phyloP scores from a whole-genome alignment of 1,140 invertebrate genomes.

The Pteromalus puparum region DNA sequence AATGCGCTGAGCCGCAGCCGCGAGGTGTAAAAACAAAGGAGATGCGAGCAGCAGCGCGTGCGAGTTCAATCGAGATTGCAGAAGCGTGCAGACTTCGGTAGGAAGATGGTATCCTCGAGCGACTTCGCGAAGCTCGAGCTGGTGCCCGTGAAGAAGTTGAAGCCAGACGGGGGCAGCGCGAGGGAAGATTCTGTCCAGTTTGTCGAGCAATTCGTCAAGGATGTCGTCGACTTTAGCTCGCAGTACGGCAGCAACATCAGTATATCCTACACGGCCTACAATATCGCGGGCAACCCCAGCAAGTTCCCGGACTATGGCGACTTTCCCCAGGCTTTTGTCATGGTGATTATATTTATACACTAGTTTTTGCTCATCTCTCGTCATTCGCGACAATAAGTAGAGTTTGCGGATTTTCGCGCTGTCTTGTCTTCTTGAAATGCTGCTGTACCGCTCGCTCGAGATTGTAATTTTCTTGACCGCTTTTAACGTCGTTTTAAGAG shows the following conservation, averaged over 20 bases:
- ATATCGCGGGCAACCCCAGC: slow-evolving; percentile 87
- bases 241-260: slow-evolving; percentile 92
- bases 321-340: slow-evolving; percentile 91
- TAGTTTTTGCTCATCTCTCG: background rate
- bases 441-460: too few relatives aligned
- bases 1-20: background rate
- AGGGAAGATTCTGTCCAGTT: slow-evolving; percentile 67
- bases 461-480: too few relatives aligned
- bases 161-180: slow-evolving; percentile 1
- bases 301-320: slow-evolving; percentile 93
- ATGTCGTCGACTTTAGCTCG: slow-evolving; percentile 89
- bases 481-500: too few relatives aligned
- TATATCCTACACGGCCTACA: slow-evolving; percentile 91
- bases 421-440: too few relatives aligned
- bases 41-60: background rate
- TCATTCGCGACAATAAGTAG: background rate
- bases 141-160: slow-evolving; percentile 61
- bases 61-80: background rate
- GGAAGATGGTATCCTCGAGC: slow-evolving; percentile 66
- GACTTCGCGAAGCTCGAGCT: slow-evolving; percentile 62
- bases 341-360: slow-evolving; percentile 78
- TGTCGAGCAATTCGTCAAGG: slow-evolving; percentile 81
- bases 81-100: background rate
- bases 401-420: background rate
- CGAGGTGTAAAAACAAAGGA: slow-evolving; percentile 6